Evolutionary conservation across 2,797 vertebrate genomes (phyloP).

Genomic region (Lateolabrax maculatus): DNA sequence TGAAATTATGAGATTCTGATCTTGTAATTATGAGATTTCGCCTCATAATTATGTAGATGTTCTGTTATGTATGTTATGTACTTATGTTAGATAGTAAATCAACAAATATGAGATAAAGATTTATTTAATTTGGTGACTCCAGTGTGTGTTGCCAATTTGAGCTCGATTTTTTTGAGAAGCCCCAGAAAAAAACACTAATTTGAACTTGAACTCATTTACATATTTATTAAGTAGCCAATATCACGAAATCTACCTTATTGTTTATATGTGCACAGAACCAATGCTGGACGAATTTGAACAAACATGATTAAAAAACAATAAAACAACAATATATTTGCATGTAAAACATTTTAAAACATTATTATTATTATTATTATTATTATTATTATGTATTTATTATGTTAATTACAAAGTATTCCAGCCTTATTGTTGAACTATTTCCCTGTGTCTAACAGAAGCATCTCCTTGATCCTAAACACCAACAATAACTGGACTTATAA

Average conservation of each 20-base stretch:
- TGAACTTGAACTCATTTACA: too few species aligned
- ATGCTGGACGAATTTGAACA: not conserved
- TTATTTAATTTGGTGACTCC: too few species aligned
- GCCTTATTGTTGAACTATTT: not conserved
- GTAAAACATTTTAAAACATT: too few species aligned
- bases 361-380: too few species aligned
- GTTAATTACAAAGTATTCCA: not conserved
- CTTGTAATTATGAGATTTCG: not conserved
- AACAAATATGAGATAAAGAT: not conserved
- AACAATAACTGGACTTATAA: too few species aligned
- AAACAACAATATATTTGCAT: not conserved
- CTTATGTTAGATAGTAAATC: not conserved
- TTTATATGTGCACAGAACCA: not conserved
- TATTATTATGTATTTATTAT: too few species aligned
- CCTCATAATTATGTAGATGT: not conserved
- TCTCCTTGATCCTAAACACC: too few species aligned
- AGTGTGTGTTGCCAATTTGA: not conserved
- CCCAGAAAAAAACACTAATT: too few species aligned
- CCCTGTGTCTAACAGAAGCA: not conserved
- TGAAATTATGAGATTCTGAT: too few species aligned
- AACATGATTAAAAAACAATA: not conserved
- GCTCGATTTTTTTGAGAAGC: not conserved
- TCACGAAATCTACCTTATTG: not conserved
- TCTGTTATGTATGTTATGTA: not conserved
- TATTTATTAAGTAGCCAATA: not conserved